Evolutionary conservation across 2,113 vertebrate species (phyloP).

Genomic region (Panthera leo): DNA sequence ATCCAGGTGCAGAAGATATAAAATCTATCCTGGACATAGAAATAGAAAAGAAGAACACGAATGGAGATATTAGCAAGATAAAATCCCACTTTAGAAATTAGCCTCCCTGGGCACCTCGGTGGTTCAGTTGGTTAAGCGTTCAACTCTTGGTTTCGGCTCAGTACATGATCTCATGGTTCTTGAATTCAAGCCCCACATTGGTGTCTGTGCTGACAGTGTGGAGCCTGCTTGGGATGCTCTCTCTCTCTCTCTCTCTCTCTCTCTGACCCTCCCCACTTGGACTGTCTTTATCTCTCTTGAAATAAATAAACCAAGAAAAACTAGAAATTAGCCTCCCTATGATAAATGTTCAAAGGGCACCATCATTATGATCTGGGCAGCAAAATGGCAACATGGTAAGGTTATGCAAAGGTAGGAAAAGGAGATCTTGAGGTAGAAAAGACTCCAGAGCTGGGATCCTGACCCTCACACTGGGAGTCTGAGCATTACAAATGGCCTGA

Average conservation of each 20-base stretch:
- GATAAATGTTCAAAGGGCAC: not conserved
- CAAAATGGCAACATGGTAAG: accelerated
- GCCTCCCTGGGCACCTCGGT: not conserved
- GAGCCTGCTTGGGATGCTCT: no score
- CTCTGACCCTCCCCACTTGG: no score
- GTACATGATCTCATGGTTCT: no score
- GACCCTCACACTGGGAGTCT: accelerated
- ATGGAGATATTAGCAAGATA: not conserved
- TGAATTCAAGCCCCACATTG: no score
- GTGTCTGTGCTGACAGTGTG: no score
- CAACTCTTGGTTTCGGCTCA: no score
- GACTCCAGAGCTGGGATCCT: not conserved
- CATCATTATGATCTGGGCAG: no score
- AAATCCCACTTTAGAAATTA: not conserved
- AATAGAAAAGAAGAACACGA: not conserved
- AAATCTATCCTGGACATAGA: not conserved
- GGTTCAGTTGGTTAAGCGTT: no score
- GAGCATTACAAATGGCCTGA: not conserved
- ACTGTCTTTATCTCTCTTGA: no score
- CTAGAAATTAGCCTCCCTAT: not conserved
- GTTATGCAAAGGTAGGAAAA: accelerated
- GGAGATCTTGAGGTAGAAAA: accelerated
- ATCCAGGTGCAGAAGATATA: not conserved
- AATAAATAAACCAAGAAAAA: no score
- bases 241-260: no score